phyloP scores from a whole-genome alignment of 1,140 invertebrate genomes.

The Camponotus floridanus region DNA sequence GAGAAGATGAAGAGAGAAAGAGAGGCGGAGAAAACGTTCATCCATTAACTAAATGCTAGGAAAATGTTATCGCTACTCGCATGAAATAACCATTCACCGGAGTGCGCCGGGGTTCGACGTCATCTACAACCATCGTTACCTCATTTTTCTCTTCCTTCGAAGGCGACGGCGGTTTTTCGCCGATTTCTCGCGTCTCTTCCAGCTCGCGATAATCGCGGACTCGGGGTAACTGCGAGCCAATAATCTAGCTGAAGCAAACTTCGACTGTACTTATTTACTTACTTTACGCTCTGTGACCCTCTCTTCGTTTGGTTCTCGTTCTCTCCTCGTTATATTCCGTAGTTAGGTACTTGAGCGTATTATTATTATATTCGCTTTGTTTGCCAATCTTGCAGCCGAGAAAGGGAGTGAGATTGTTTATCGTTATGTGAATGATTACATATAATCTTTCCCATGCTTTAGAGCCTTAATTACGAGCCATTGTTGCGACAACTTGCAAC shows the following conservation, averaged over 20 bases:
- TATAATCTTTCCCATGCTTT: conserved; percentile 39
- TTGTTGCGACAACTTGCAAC: conserved; percentile 25
- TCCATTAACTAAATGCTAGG: conserved; percentile 75
- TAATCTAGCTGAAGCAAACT: conserved; percentile 50
- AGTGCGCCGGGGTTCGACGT: conserved; percentile 64
- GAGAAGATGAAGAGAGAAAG: background rate
- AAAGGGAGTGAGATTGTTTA: conserved; percentile 31
- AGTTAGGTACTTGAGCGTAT: conserved; percentile 51
- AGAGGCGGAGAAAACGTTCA: background rate
- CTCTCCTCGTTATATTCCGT: background rate
- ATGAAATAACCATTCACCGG: conserved; percentile 73
- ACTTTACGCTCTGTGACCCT: conserved; percentile 51
- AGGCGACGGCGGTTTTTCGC: background rate
- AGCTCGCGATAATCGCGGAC: conserved; percentile 43
- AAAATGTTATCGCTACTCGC: conserved; percentile 75
- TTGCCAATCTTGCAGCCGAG: conserved; percentile 30
- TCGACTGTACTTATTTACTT: conserved; percentile 60
- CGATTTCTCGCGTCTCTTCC: conserved; percentile 44
- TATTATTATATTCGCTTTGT: conserved; percentile 52
- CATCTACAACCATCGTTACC: background rate
- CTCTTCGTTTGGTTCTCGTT: background rate
- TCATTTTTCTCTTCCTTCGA: conserved; percentile 9
- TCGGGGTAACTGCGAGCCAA: conserved; percentile 44
- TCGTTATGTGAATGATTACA: conserved; percentile 41
- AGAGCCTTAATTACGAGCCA: conserved; percentile 3